Evolutionary conservation across 2,113 vertebrate species (phyloP), one percentile per base, ranked within the genome.

Genomic region (Paramisgurnus dabryanus): DNA sequence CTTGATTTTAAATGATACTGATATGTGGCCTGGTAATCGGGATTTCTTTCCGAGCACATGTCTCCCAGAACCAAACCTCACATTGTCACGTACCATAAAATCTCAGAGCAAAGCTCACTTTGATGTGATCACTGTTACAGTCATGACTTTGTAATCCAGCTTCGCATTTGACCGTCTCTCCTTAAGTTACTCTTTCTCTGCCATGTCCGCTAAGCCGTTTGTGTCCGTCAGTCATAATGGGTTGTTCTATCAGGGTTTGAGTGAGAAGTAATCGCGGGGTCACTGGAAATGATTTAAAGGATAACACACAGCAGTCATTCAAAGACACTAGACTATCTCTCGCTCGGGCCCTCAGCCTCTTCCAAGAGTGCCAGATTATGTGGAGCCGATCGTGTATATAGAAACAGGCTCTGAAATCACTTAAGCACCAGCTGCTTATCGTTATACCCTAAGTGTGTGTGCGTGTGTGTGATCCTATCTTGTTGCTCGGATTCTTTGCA

Each of bases 401-500:
- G 80, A 90, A 90, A 86, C 80, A 57, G 67, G 40, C 82, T 89
- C 88, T 89, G 88, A 91, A 89, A 89, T 91, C 87, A 89, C 87
- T 91, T 85, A 82, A 78, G 64, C 78, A 89, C 76, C 92, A 91
- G 90, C 90, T 92, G 91, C 86, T 88, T 92, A 87, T 90, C 91
- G 90, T 92, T 94, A 90, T 75, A 78, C 79, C 73, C 76, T 39
- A 58, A 87, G 85, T 90, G 89, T 89, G 87, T 88, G 86, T 88
- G 83, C 84, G 87, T 87, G 86, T 87, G 82, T 85, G 87, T 87
- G 90, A 92, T 90, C 85, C 91, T 92, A 93, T 92, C 89, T 89
- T 69, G 83, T 89, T 88, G 15, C 72, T 81, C 88, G 85, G 88
- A 80, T 87, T 84, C 89, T 84, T 88, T 83, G 80, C 61, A 86